phyloP scores from a whole-genome alignment of 2,113 vertebrate genomes.

The Noctilio leporinus region DNA sequence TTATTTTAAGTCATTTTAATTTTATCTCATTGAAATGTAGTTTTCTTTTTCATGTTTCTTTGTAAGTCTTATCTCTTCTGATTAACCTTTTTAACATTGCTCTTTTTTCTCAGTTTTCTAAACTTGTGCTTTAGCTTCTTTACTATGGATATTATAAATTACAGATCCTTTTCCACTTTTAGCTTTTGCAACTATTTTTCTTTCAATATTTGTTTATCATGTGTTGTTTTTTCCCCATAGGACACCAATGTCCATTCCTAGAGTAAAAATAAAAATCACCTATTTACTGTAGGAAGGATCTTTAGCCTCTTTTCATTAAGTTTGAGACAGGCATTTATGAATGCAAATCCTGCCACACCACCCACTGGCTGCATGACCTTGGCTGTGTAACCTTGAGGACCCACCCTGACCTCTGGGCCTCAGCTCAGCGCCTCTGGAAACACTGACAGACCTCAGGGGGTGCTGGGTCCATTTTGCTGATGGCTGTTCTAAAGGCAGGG shows the following conservation, averaged over 20 bases:
- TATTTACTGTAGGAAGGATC: background rate
- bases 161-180: background rate
- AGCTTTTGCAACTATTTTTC: background rate
- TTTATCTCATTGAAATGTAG: background rate
- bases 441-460: background rate
- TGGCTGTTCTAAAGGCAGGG: accelerated
- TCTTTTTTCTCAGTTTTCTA: background rate
- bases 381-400: background rate
- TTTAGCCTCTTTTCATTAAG: background rate
- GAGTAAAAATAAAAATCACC: background rate
- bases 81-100: background rate
- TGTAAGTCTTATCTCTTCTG: background rate
- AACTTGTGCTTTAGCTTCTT: background rate
- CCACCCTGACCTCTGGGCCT: background rate
- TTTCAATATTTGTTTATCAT: background rate
- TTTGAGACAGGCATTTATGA: background rate
- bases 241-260: background rate
- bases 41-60: background rate
- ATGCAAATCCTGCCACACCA: too few relatives aligned
- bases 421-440: background rate
- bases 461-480: background rate
- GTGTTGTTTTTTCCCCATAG: background rate
- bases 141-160: background rate
- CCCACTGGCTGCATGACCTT: background rate
- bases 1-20: background rate